Conservation (phyloP, 2,888 invertebrate genomes). For the Deroplatys truncata region DNA sequence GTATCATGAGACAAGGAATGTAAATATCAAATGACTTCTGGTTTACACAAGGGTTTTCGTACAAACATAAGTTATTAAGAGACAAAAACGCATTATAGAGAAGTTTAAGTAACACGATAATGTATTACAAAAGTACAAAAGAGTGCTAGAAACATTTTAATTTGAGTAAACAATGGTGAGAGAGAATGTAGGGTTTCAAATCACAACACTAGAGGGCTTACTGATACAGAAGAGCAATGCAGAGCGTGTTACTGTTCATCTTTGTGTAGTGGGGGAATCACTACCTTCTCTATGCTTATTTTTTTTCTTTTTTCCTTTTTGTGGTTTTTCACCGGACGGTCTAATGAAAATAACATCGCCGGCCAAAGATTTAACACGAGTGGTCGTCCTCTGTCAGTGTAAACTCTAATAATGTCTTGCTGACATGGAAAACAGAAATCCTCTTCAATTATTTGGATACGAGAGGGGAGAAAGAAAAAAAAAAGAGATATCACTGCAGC, state of each 20-base stretch:
- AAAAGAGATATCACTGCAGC: background rate
- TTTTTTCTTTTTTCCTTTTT: background rate
- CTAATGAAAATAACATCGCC: background rate
- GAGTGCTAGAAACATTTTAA: background rate
- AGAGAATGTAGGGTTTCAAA: background rate
- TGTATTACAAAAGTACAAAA: background rate
- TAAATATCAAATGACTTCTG: background rate
- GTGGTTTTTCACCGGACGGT: background rate
- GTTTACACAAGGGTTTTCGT: background rate
- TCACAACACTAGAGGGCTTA: background rate
- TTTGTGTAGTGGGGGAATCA: background rate
- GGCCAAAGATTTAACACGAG: background rate
- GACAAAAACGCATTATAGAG: background rate
- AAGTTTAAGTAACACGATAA: background rate
- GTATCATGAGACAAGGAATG: too few species aligned
- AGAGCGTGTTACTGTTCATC: background rate
- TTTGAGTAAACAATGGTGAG: background rate
- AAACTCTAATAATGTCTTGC: background rate
- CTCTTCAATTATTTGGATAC: background rate
- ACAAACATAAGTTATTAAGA: background rate
- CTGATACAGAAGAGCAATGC: background rate
- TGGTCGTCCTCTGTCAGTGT: background rate
- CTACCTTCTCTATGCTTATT: background rate
- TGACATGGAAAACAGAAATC: background rate
- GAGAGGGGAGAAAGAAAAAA: background rate